These are phyloP conservation scores for mouse (Mus musculus) DNA, from an alignment of 2,113 vertebrate genomes.

Conservation along the genomic window GRCm39 chr17:62487501-62488000, in stretches of 20 bases:
- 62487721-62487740: conserved; percentile 53
- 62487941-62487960: conserved; percentile 22
- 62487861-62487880: not conserved
- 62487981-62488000: not conserved
- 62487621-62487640: conserved; percentile 72
- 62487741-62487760: conserved; percentile 67
- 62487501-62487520: conserved; percentile 65
- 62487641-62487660: conserved; percentile 71
- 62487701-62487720: conserved; percentile 62
- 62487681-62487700: conserved; percentile 63
- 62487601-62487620: conserved; percentile 75
- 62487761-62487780: conserved; percentile 60
- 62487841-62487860: not conserved
- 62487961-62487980: conserved; percentile 6
- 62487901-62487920: conserved; percentile 20
- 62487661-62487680: conserved; percentile 65
- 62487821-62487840: conserved; percentile 15
- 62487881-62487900: conserved; percentile 49
- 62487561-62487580: conserved; percentile 66
- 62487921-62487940: conserved; percentile 24
- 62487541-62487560: conserved; percentile 68
- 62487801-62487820: conserved; percentile 8
- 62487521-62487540: conserved; percentile 64
- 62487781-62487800: conserved; percentile 37
- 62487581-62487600: conserved; percentile 65